phyloP scores from a whole-genome alignment of 2,888 invertebrate species.

The Hesperia comma region DNA sequence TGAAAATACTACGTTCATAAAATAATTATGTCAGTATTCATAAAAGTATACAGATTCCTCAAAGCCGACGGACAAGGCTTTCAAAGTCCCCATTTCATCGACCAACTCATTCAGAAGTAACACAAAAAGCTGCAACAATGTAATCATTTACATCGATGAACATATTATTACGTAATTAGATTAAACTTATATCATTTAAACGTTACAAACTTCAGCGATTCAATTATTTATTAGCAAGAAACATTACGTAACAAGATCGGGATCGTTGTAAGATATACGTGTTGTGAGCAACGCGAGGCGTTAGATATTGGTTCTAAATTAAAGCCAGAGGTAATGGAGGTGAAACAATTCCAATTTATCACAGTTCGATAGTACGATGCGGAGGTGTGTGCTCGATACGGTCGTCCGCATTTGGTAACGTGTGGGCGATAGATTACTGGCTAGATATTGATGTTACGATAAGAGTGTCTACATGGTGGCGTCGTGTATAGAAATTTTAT shows the following conservation, averaged over 20 bases:
- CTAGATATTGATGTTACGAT: background rate
- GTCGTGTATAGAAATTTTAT: no score
- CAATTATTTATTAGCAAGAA: slow-evolving; percentile 34
- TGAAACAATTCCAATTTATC: slow-evolving; percentile 65
- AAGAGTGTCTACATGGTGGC: no score
- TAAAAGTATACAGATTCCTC: no score
- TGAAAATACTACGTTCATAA: no score
- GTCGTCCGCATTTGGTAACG: slow-evolving; percentile 27
- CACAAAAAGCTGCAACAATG: no score
- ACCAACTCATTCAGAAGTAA: no score
- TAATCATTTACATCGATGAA: no score
- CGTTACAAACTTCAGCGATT: slow-evolving; percentile 9
- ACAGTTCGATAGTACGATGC: slow-evolving; percentile 56
- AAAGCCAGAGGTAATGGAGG: slow-evolving; percentile 54
- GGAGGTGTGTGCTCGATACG: slow-evolving; percentile 43
- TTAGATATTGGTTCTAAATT: slow-evolving; percentile 45
- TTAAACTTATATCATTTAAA: background rate
- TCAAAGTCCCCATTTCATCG: no score
- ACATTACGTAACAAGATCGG: slow-evolving; percentile 32
- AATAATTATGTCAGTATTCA: no score
- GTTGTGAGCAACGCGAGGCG: slow-evolving; percentile 36
- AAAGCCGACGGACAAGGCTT: no score
- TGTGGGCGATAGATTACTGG: background rate
- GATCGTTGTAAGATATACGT: slow-evolving; percentile 38
- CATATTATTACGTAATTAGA: background rate